Evolutionary conservation across 2,888 invertebrate genomes (phyloP), one percentile per base, ranked within the genome.

Genomic region (Lampropteryx suffumata): DNA sequence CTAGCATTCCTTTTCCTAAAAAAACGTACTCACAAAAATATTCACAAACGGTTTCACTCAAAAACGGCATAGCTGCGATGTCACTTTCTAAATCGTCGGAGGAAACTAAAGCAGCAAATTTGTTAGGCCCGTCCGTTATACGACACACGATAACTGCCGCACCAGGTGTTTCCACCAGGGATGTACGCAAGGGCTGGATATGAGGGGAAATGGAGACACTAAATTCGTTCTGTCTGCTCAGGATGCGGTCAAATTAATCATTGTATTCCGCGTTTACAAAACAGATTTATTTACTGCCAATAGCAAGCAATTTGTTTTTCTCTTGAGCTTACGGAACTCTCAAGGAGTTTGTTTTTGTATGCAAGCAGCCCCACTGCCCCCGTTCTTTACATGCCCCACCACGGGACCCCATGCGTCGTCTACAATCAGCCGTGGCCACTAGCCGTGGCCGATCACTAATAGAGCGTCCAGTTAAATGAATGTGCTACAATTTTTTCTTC

Each of bases 21-120:
- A 46, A 36, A 45, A 45, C 28, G 32, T 30, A 35, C 32, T 21
- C 46, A 42, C 34, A 34, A n/a, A n/a, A n/a, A n/a, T n/a, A n/a
- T n/a, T 37, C n/a, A 30, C 13, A 40, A 48, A 50, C 43, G 40
- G 50, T 55, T 50, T 50, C 52, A 49, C 52, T 57, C 47, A 50
- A 55, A 53, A 51, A 50, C 52, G 48, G 49, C 49, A 47, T 44
- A 52, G 40, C 43, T 39, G 50, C 55, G 45, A 53, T 51, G 47
- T 61, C 61, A 50, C 61, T 61, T 61, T 61, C 61, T 50, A 55
- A 52, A 61, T 46, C 53, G 57, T 55, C 55, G 43, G 50, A 35
- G 42, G 37, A 32, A 42, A 27, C 49, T 46, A 54, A 27, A 37
- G 28, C 45, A 48, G 46, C 48, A 42, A 56, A 48, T 50, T 50